These are phyloP conservation scores for Pemphigus obesinymphae DNA, from an alignment of 1,140 invertebrate genomes.

Conservation along the genomic window DNA sequence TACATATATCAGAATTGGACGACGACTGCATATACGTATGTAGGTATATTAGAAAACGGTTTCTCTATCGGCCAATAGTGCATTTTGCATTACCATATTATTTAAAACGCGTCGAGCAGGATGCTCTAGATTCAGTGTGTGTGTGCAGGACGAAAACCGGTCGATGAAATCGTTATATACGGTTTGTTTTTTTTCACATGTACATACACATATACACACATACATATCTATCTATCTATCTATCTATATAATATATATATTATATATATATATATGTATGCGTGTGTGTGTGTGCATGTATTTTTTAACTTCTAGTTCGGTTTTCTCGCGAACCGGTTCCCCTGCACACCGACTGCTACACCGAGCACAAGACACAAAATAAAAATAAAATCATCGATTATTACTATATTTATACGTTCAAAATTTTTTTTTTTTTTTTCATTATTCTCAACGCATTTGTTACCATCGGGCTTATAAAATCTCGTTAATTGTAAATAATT, in stretches of 20 bases:
- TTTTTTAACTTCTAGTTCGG: slow-evolving; percentile 30
- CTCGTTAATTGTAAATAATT: slow-evolving; percentile 6
- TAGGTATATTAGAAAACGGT: slow-evolving; percentile 29
- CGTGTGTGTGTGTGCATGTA: neutral
- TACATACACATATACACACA: neutral
- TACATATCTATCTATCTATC: neutral
- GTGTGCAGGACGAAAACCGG: slow-evolving; percentile 32
- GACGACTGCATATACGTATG: neutral
- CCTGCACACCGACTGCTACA: neutral
- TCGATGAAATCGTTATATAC: slow-evolving; percentile 40
- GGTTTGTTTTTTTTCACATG: neutral
- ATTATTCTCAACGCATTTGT: neutral
- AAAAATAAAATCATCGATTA: slow-evolving; percentile 4
- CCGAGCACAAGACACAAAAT: neutral
- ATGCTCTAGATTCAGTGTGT: slow-evolving; percentile 29
- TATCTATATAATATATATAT: neutral
- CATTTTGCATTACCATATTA: slow-evolving; percentile 38
- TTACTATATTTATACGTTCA: neutral
- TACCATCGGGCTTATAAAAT: neutral
- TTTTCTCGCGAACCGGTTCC: slow-evolving; percentile 37
- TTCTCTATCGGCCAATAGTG: slow-evolving; percentile 31
- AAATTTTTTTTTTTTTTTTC: too few species aligned
- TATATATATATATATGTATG: too few species aligned
- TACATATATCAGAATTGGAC: neutral
- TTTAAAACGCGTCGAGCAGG: slow-evolving; percentile 41